Evolutionary conservation across 1,140 invertebrate species (phyloP), one percentile per base, ranked within the genome.

Genomic region (Drosophila seguyi): DNA sequence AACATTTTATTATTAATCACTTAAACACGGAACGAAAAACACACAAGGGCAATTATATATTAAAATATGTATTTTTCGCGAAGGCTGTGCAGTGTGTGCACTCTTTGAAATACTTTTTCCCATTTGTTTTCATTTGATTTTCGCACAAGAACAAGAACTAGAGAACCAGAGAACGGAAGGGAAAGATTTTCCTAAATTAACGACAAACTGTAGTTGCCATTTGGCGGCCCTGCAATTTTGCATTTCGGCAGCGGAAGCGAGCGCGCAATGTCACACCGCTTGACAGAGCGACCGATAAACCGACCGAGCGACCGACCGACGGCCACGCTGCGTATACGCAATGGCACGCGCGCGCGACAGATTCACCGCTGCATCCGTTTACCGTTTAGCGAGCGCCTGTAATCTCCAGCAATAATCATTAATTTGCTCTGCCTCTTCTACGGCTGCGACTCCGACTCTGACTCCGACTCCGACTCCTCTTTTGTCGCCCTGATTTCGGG

Each of bases 281-380:
- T 31, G 50, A 53, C 31, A 36, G 18, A 53, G 18, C 31, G 18
- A 22, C 31, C 50, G 31, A 16, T 20, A 16, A 20, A 53, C 18
- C 50, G 8, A 53, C 52, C 52, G 25, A 53, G 13, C 50, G 14
- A 53, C 31, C 50, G 25, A 48, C 50, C 47, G 59, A 63, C 59
- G 74, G 74, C 61, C 53, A 73, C 68, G 81, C 48, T 81, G 86
- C 85, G 85, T 90, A 90, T 90, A 90, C 85, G 85, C 85, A 90
- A 90, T 81, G 77, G 72, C 78, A 90, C 77, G 81, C 76, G 81
- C 79, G 62, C 75, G 52, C 72, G 22, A 18, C 48, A 45, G 61
- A 65, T 71, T 79, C 74, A 81, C 75, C 79, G 75, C 67, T 67
- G 27, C 29, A 50, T 22, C 18, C 59, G 59, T 78, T 83, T 72